These are phyloP conservation scores for Portunus trituberculatus DNA, from an alignment of 1,140 invertebrate genomes.

Conservation along the genomic window DNA sequence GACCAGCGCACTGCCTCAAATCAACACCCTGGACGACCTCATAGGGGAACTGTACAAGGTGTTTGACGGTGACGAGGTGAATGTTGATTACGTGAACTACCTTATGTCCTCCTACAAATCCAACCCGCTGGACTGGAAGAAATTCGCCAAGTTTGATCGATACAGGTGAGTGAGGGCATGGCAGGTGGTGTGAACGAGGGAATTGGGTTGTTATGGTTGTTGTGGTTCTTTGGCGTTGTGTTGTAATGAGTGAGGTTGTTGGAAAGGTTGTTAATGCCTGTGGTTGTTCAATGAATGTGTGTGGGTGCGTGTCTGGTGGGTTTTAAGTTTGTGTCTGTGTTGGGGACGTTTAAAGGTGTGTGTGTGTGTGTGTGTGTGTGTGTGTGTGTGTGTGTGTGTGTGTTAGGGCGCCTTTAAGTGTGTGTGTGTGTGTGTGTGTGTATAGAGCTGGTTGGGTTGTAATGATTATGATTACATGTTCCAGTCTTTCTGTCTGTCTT, in stretches of 20 bases:
- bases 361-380: not conserved
- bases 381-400: conserved; percentile 23
- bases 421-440: conserved; percentile 33
- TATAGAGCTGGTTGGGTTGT: no score
- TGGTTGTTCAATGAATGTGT: no score
- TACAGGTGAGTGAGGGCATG: conserved; percentile 86
- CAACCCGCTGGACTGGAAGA: conserved; percentile 94
- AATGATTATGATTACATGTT: no score
- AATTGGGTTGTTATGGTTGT: not conserved
- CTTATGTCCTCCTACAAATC: conserved; percentile 93
- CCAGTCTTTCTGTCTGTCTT: no score
- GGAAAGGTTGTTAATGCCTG: no score
- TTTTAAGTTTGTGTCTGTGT: no score
- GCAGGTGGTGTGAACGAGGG: not conserved
- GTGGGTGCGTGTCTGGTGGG: no score
- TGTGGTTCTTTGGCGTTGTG: not conserved
- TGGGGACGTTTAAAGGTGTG: no score
- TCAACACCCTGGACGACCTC: conserved; percentile 86
- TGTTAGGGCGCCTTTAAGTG: not conserved
- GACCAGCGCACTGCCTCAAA: not conserved
- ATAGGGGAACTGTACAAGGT: conserved; percentile 87
- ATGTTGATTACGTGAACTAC: conserved; percentile 92
- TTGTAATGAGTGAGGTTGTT: no score
- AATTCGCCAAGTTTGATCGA: conserved; percentile 96
- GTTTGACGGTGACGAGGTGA: conserved; percentile 89